phyloP scores from a whole-genome alignment of 2,888 invertebrate genomes.

The Rosalia funebris region DNA sequence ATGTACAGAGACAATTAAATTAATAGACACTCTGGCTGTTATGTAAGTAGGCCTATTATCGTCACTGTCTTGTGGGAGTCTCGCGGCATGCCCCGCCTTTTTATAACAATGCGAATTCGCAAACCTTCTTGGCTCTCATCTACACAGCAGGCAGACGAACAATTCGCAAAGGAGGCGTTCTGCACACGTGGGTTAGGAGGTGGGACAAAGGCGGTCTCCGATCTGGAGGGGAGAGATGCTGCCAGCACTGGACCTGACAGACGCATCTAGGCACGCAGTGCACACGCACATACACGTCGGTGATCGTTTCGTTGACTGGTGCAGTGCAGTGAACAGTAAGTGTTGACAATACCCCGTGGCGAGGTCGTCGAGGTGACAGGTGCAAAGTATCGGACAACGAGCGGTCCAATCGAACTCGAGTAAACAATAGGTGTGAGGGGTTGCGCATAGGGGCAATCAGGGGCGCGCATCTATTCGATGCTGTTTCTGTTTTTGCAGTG shows the following conservation, averaged over 20 bases:
- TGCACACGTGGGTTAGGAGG: constrained; percentile 61
- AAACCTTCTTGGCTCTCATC: constrained; percentile 58
- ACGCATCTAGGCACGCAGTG: constrained; percentile 63
- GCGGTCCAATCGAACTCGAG: constrained; percentile 48
- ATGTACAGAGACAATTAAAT: constrained; percentile 49
- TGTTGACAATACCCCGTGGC: constrained; percentile 47
- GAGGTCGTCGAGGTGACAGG: constrained; percentile 48
- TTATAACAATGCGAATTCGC: constrained; percentile 63
- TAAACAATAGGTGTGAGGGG: constrained; percentile 60
- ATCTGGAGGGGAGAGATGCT: constrained; percentile 56
- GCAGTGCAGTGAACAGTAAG: constrained; percentile 44
- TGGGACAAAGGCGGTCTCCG: constrained; percentile 56
- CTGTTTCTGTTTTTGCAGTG: constrained; percentile 55
- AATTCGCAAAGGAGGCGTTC: constrained; percentile 62
- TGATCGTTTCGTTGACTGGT: constrained; percentile 44
- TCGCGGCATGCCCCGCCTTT: constrained; percentile 45
- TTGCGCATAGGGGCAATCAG: constrained; percentile 52
- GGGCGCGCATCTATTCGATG: constrained; percentile 52
- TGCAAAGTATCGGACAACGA: constrained; percentile 42
- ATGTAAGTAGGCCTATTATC: constrained; percentile 50
- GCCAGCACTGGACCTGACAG: constrained; percentile 55
- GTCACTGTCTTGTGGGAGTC: constrained; percentile 61
- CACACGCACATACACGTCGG: constrained; percentile 59
- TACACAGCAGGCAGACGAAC: constrained; percentile 53
- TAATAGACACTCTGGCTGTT: constrained; percentile 47